Conservation (phyloP, 2,113 vertebrate genomes). For the Bostrychus sinensis region DNA sequence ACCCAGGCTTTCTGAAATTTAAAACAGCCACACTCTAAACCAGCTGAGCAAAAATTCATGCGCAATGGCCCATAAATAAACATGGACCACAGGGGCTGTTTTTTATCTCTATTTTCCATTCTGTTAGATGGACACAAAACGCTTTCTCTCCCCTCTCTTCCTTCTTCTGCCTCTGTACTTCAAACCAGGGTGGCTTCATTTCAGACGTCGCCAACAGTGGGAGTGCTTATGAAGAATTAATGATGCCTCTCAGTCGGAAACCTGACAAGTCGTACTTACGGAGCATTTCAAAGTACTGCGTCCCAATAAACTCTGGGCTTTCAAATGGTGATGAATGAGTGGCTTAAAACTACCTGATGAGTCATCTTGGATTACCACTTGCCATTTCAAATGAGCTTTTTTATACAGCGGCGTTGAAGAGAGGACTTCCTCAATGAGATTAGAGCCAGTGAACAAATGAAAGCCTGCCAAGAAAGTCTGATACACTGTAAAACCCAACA, state of each 20-base stretch:
- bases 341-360: slow-evolving; percentile 50
- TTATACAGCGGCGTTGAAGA: slow-evolving; percentile 6
- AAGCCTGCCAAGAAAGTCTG: slow-evolving; percentile 11
- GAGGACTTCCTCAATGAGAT: slow-evolving; percentile 10
- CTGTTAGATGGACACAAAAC: slow-evolving; percentile 3
- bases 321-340: slow-evolving; percentile 45
- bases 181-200: slow-evolving; percentile 29
- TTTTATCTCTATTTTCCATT: neutral
- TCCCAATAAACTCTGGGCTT: slow-evolving; percentile 23
- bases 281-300: slow-evolving; percentile 29
- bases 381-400: slow-evolving; percentile 13
- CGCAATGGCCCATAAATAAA: neutral
- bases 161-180: slow-evolving; percentile 22
- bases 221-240: slow-evolving; percentile 63
- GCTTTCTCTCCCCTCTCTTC: neutral
- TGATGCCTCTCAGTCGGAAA: slow-evolving; percentile 48
- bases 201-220: slow-evolving; percentile 32
- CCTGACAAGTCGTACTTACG: slow-evolving; percentile 46
- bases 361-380: slow-evolving; percentile 43
- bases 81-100: neutral
- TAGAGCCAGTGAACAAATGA: neutral
- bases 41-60: neutral
- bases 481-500: too few species aligned
- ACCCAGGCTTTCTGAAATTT: neutral
- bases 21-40: slow-evolving; percentile 7